Evolutionary conservation across 2,888 invertebrate species (phyloP).

Genomic region (Lasioglossum figueresi): DNA sequence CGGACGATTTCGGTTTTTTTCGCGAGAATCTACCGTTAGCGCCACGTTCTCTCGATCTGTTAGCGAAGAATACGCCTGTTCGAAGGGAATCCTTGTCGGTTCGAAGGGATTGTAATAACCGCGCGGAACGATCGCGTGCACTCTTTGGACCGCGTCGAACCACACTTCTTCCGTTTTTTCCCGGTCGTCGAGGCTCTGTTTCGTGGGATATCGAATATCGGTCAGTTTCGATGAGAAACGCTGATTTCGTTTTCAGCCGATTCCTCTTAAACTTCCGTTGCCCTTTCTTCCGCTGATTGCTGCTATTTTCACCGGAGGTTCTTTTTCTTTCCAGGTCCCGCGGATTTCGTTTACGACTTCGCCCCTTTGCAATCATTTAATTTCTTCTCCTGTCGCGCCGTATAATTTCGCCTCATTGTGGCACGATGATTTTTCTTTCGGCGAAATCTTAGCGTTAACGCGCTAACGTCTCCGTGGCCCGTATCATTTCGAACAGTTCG

Average conservation of each 20-base stretch:
- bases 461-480: neutral
- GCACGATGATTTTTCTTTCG: neutral
- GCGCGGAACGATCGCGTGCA: conserved; percentile 43
- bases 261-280: neutral
- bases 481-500: neutral
- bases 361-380: neutral
- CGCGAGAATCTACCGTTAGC: conserved; percentile 48
- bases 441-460: neutral
- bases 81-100: neutral
- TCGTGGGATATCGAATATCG: conserved; percentile 20
- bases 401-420: neutral
- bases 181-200: neutral
- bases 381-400: neutral
- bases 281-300: neutral
- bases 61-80: neutral
- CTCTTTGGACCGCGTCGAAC: conserved; percentile 4
- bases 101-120: neutral
- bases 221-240: conserved; percentile 28
- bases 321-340: neutral
- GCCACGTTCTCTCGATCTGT: conserved; percentile 45
- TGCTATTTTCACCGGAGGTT: neutral
- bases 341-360: neutral
- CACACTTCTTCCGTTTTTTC: conserved; percentile 13
- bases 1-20: conserved; percentile 24
- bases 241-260: neutral